Base-by-base conservation (phyloP, 2,113 vertebrate genomes). In the Prionailurus viverrinus region DNA sequence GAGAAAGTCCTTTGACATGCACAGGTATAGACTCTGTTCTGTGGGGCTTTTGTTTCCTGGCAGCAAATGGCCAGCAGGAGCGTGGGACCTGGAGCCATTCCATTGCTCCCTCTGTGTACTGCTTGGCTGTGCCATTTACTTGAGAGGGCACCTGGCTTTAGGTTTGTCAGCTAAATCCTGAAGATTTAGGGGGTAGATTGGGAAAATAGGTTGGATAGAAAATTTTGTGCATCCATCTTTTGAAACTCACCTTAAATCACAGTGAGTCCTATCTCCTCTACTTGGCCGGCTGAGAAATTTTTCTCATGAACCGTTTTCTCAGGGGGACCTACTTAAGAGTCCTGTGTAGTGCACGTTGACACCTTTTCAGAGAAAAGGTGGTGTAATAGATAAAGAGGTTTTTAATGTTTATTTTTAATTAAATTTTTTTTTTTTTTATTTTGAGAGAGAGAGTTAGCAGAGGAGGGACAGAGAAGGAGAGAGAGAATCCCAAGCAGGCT, bases 1-100 rank as follows among this genome's bases (percentile, higher is more conserved):
- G 89, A 25, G 91, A 97, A 90, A 91, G 98, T 23, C 95, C 98
- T 94, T 63, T 98, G 86, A 94, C 96, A 23, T 99, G 99, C 91
- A 98, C 98, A 99, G 99, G 99, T 99, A 98, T 95, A 80, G 36
- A 29, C 63, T 91, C 15, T 12, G 2, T 53, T 71, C 48, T 71
- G 19, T 25, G 18, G 86, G 71, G 23, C 36, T 48, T 12, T 55
- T 74, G 58, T 73, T 76, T 33, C 55, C 39, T 65, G 5, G 66
- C 48, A 58, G 82, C 31, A 11, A 51, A 21, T 2, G 73, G 33
- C 74, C 7, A 1, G 13, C 5, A 8, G 78, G 45, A 84, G 18
- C 11, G 0, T 6, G 58, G n/a, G 36, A 33, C 9, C 12, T 12
- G 2, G 41, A 41, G 25, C 65, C 2, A 1, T 31, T n/a, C 4